These are phyloP conservation scores for Nomada flava DNA, from an alignment of 2,888 invertebrate genomes.

Conservation along the genomic window DNA sequence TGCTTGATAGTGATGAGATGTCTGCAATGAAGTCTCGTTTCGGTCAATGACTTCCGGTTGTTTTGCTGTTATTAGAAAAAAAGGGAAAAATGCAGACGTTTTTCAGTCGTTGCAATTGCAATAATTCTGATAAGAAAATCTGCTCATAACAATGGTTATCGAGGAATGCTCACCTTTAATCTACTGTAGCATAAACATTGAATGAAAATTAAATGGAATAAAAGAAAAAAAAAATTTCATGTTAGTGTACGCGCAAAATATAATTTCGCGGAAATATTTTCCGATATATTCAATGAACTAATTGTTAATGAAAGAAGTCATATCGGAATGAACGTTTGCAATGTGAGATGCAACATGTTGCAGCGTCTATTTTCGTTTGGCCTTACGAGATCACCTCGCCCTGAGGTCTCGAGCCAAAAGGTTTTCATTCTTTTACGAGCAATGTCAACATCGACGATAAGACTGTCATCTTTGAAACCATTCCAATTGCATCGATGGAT, in stretches of 20 bases:
- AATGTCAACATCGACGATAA: slow-evolving; percentile 46
- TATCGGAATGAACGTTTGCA: slow-evolving; percentile 36
- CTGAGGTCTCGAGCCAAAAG: slow-evolving; percentile 48
- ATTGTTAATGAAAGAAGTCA: slow-evolving; percentile 6
- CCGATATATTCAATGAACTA: neutral
- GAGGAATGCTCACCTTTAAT: neutral
- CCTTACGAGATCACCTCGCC: slow-evolving; percentile 33
- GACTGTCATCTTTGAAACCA: slow-evolving; percentile 22
- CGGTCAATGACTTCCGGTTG: slow-evolving; percentile 12
- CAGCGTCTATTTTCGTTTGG: slow-evolving; percentile 51
- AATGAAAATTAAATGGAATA: neutral
- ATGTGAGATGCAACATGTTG: slow-evolving; percentile 50
- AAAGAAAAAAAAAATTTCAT: no score
- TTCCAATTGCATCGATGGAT: slow-evolving; percentile 41
- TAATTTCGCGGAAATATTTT: neutral
- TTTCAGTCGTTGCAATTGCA: neutral
- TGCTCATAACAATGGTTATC: neutral
- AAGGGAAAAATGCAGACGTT: neutral
- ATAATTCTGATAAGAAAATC: neutral
- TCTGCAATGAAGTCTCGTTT: neutral
- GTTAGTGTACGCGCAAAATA: neutral
- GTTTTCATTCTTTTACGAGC: slow-evolving; percentile 38
- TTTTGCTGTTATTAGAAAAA: neutral
- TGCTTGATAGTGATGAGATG: neutral
- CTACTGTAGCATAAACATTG: neutral